Percentiles rank a stretch among this genome's conserved stretches.
These are phyloP conservation scores for Cataglyphis rosenhaueri DNA, from an alignment of 2,888 invertebrate species.

Conservation along the genomic window DNA sequence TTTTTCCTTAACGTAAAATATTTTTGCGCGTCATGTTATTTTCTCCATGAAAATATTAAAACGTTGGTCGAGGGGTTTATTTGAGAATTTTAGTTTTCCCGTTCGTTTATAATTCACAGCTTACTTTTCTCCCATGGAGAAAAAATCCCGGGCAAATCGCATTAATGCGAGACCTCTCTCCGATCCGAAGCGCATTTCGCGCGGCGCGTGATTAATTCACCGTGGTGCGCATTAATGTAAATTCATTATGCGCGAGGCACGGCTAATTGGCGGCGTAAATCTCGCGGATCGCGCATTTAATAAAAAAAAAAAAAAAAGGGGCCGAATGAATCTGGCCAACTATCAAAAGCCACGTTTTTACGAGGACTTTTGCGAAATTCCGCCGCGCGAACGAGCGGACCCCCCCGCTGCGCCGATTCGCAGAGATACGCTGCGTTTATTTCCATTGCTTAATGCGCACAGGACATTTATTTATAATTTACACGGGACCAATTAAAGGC, in stretches of 20 bases:
- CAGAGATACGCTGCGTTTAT: conserved; percentile 58
- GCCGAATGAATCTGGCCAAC: conserved; percentile 39
- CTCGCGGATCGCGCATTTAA: conserved; percentile 59
- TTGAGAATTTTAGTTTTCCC: not conserved
- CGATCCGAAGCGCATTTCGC: conserved; percentile 43
- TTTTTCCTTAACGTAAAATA: not conserved
- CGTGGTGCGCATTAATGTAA: conserved; percentile 68
- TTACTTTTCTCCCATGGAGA: conserved; percentile 29
- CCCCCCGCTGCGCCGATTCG: conserved; percentile 63
- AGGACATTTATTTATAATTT: conserved; percentile 73
- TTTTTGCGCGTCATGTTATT: not conserved
- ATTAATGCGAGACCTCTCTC: conserved; percentile 40
- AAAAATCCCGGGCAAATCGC: conserved; percentile 43
- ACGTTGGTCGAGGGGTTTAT: conserved; percentile 10
- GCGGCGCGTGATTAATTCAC: conserved; percentile 69
- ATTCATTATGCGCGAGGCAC: conserved; percentile 73
- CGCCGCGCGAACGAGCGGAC: conserved; percentile 6
- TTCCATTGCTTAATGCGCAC: conserved; percentile 66
- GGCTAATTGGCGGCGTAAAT: conserved; percentile 73
- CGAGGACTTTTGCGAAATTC: conserved; percentile 66
- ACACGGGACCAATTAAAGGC: conserved; percentile 73
- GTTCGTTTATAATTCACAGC: conserved; percentile 24
- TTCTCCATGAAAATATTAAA: not conserved
- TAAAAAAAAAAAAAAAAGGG: conserved; percentile 65
- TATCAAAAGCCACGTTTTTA: conserved; percentile 72